Conservation (phyloP, 64 coral and sea anemone genomes). For the Platygyra sinensis region DNA sequence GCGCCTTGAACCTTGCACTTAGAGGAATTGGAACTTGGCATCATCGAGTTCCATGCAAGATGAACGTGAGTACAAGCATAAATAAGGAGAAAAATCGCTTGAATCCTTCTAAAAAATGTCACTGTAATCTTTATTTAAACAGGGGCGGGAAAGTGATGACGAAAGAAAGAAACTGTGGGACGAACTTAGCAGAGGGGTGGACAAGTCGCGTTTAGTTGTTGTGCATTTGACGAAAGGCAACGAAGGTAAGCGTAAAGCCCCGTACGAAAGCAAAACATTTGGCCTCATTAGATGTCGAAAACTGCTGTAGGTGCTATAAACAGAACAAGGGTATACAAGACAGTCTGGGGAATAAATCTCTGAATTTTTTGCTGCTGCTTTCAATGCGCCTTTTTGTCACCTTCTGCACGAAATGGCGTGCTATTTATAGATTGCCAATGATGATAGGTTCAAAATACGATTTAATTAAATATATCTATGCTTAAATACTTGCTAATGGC, state of each 20-base stretch:
- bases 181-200: slow-evolving; percentile 34
- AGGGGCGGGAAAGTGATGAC: slow-evolving; percentile 26
- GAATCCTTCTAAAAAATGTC: not conserved
- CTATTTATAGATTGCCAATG: not conserved
- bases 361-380: not conserved
- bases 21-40: not conserved
- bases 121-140: not conserved
- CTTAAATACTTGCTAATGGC: not conserved
- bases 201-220: slow-evolving; percentile 44
- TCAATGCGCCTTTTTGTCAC: not conserved
- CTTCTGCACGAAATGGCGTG: not conserved
- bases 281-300: no score
- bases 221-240: slow-evolving; percentile 62
- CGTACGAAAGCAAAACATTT: no score
- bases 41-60: not conserved
- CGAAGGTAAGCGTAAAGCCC: not conserved
- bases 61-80: not conserved
- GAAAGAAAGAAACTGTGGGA: slow-evolving; percentile 62
- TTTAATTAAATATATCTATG: not conserved
- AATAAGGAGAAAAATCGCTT: slow-evolving; percentile 1
- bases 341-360: not conserved
- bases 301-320: no score
- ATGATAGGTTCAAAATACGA: not conserved
- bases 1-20: not conserved
- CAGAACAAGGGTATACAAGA: no score